Evolutionary conservation across 2,888 invertebrate species (phyloP).

Genomic region (Prionchulus punctatus): DNA sequence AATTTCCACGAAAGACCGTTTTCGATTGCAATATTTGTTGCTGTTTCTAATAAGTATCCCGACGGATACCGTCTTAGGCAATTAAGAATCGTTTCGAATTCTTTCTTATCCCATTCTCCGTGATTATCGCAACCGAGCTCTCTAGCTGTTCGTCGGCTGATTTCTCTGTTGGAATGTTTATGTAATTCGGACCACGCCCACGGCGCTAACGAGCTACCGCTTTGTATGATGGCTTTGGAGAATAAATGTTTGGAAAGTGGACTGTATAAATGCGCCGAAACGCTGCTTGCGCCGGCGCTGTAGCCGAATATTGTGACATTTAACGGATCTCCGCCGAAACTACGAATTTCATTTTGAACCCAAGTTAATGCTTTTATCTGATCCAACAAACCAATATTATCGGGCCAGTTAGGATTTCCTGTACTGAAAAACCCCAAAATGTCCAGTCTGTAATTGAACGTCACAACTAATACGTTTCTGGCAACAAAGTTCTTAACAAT

Average conservation of each 20-base stretch:
- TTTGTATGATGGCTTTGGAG: neutral
- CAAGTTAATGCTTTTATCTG: constrained; percentile 34
- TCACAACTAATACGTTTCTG: constrained; percentile 37
- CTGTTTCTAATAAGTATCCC: neutral
- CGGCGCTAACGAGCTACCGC: neutral
- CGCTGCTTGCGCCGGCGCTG: constrained; percentile 43
- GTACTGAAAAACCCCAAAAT: constrained; percentile 31
- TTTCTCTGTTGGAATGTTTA: neutral
- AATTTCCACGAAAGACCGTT: neutral
- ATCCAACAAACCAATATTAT: constrained; percentile 38
- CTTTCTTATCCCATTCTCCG: neutral
- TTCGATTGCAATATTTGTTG: neutral
- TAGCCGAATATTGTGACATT: constrained; percentile 60
- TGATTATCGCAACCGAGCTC: neutral
- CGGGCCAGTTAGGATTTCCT: constrained; percentile 36
- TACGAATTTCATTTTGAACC: constrained; percentile 49
- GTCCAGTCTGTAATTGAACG: constrained; percentile 39
- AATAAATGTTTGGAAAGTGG: neutral
- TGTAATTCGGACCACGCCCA: neutral
- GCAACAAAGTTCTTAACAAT: constrained; percentile 38
- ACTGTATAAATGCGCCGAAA: constrained; percentile 12
- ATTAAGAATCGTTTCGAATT: neutral
- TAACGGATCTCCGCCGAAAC: constrained; percentile 58
- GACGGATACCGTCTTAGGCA: neutral
- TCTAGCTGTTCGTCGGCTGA: neutral